These are phyloP conservation scores for Microplitis manilae DNA, from an alignment of 2,888 invertebrate genomes.

Conservation along the genomic window DNA sequence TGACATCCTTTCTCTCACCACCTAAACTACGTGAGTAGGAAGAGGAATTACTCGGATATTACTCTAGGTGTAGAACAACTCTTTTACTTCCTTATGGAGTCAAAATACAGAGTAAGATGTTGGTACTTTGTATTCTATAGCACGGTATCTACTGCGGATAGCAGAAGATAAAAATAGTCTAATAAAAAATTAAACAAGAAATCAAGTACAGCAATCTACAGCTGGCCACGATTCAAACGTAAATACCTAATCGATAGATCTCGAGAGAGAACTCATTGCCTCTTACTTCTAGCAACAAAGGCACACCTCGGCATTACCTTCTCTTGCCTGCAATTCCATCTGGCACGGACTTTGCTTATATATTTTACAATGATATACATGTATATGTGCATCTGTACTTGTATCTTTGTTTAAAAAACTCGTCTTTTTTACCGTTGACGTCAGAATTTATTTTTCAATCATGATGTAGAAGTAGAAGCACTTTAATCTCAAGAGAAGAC, in stretches of 20 bases:
- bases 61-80: slow-evolving; percentile 13
- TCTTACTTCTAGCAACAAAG: slow-evolving; percentile 21
- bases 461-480: slow-evolving; percentile 1
- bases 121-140: not conserved
- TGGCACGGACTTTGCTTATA: not conserved
- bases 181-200: not conserved
- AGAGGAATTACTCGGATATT: slow-evolving; percentile 11
- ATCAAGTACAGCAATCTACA: slow-evolving; percentile 1
- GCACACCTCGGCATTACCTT: slow-evolving; percentile 20
- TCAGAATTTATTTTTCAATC: slow-evolving; percentile 19
- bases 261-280: slow-evolving; percentile 17
- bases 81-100: not conserved
- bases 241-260: not conserved
- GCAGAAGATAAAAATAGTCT: not conserved
- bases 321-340: slow-evolving; percentile 3
- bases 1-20: slow-evolving; percentile 30
- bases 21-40: not conserved
- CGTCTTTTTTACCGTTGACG: not conserved
- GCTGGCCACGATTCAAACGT: slow-evolving; percentile 1
- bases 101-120: not conserved
- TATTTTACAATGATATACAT: not conserved
- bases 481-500: not conserved
- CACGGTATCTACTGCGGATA: not conserved
- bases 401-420: not conserved
- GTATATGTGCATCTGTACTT: not conserved